These are phyloP conservation scores for Pseudomyrmex cubaensis DNA, from an alignment of 1,140 invertebrate species.

Conservation along the genomic window DNA sequence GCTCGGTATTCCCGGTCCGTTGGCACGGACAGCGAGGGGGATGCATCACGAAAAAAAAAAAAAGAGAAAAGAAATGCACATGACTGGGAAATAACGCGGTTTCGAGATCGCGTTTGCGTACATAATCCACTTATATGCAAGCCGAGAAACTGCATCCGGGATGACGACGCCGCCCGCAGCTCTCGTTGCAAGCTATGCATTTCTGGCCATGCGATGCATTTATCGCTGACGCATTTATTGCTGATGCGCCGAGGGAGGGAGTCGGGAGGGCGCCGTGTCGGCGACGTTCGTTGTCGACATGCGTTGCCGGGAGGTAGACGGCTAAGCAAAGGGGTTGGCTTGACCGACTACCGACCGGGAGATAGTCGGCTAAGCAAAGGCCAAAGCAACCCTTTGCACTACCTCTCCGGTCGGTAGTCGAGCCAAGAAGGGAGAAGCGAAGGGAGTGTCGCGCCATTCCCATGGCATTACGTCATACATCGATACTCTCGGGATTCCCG, in stretches of 20 bases:
- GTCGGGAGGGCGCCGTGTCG: constrained; percentile 43
- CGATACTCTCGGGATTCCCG: constrained; percentile 74
- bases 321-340: constrained; percentile 65
- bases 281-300: constrained; percentile 51
- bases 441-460: constrained; percentile 64
- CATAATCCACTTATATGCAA: constrained; percentile 78
- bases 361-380: too few species aligned
- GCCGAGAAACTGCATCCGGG: constrained; percentile 73
- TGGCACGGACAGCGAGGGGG: constrained; percentile 27
- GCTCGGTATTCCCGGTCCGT: constrained; percentile 16
- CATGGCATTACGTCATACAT: constrained; percentile 75
- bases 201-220: constrained; percentile 77
- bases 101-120: constrained; percentile 77
- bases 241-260: constrained; percentile 73
- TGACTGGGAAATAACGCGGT: constrained; percentile 80
- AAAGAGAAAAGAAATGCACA: constrained; percentile 72
- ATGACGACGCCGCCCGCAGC: constrained; percentile 17
- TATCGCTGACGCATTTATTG: constrained; percentile 81
- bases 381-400: too few species aligned
- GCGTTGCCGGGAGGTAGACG: constrained; percentile 57
- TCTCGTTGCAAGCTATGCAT: constrained; percentile 69
- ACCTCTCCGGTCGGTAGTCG: not conserved
- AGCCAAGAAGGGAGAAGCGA: constrained; percentile 47
- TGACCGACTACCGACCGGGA: constrained; percentile 8
- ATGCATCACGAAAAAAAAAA: constrained; percentile 51